Percentiles rank a stretch among this genome's conserved stretches.
phyloP scores from a whole-genome alignment of 2,797 vertebrate genomes.

The Danio choprae region DNA sequence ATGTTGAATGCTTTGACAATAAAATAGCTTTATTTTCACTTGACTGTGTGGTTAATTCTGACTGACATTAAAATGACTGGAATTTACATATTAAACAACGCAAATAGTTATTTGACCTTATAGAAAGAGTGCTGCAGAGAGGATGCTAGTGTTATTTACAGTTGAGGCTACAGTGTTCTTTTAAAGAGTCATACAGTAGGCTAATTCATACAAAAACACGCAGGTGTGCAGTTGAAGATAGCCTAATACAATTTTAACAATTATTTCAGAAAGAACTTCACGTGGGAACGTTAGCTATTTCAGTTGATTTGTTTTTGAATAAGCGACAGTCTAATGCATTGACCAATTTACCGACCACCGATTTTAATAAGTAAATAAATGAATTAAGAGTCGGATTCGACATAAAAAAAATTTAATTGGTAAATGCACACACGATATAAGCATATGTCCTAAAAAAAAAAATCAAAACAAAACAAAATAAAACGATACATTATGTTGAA shows the following conservation, averaged over 20 bases:
- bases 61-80: constrained; percentile 1
- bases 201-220: not conserved
- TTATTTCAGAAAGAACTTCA: not conserved
- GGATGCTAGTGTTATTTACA: not conserved
- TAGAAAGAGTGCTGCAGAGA: not conserved
- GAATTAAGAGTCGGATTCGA: not conserved
- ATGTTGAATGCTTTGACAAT: constrained; percentile 99
- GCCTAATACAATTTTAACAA: not conserved
- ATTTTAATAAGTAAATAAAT: not conserved
- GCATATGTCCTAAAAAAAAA: not conserved
- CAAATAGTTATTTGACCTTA: not conserved
- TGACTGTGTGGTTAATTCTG: constrained; percentile 70
- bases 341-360: not conserved
- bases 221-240: not conserved
- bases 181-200: not conserved
- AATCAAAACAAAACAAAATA: not conserved
- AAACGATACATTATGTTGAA: not conserved
- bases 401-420: not conserved
- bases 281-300: not conserved
- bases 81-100: not conserved
- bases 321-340: not conserved
- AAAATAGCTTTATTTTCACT: constrained; percentile 99
- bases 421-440: not conserved
- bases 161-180: not conserved
- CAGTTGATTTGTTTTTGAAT: not conserved